Evolutionary conservation across 2,797 vertebrate species (phyloP), one percentile per base, ranked within the genome.

Genomic region (Nasua narica): DNA sequence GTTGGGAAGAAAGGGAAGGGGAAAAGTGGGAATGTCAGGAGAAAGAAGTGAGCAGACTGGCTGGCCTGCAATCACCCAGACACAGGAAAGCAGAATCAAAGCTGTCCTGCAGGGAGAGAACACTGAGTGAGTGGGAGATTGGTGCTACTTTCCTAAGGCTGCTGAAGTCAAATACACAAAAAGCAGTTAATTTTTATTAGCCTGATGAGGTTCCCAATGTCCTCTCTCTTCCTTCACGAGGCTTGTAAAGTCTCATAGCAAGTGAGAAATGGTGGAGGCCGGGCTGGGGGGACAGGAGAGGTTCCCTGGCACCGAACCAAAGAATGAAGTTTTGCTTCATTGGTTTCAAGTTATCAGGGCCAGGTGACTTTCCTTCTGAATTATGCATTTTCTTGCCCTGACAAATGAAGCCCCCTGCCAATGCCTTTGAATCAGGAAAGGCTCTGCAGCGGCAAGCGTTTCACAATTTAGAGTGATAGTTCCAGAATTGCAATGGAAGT

Each of bases 281-380:
- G 29, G 29, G 10, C 23, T 60, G 6, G 21, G 18, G 2, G 37
- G 3, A 7, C 32, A 46, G 29, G 35, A 83, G 56, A 90, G 74
- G 46, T 69, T 97, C 23, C 29, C 62, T 72, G 69, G 83, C 1
- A 0, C 52, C 14, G 69, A 97, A 56, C 65, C 62, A 69, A 79
- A 91, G 72, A 79, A 35, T 67, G 77, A 72, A 87, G 83, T 94
- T 96, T 79, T 77, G 78, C 87, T 96, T 94, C 60, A 50, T 93
- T 97, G 78, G 77, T 94, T 94, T 90, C 79, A 62, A 25, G 69
- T 86, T 94, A 94, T 85, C 52, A n/a, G 84, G 83, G 50, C 69
- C 84, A 93, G 92, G 90, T 93, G 87, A 96, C 90, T 84, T 97
- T 94, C 25, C 23, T 84, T 81, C 84, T 91, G 96, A 91, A 95